These are phyloP conservation scores for Oryzias woworae DNA, from an alignment of 2,113 vertebrate genomes.

Conservation along the genomic window DNA sequence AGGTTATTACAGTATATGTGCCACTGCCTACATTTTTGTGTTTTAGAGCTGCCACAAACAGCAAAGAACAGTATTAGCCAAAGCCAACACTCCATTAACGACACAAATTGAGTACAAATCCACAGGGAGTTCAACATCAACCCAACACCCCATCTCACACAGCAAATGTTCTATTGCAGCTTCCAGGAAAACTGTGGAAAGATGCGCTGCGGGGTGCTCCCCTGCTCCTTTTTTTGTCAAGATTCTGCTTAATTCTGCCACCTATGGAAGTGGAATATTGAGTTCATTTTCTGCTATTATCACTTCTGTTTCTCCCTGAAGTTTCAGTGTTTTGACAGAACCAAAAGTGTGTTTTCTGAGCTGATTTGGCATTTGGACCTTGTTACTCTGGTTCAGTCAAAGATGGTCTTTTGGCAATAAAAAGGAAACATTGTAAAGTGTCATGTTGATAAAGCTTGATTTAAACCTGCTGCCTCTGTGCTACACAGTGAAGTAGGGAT, in stretches of 20 bases:
- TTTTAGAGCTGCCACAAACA: constrained; percentile 11
- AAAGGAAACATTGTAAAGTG: not conserved
- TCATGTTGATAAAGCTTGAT: constrained; percentile 1
- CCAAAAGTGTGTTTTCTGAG: too few species aligned
- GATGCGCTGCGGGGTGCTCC: not conserved
- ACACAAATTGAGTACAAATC: constrained; percentile 30
- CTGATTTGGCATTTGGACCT: too few species aligned
- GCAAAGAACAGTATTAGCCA: constrained; percentile 26
- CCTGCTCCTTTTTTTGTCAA: too few species aligned
- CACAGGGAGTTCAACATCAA: constrained; percentile 6
- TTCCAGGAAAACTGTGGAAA: not conserved
- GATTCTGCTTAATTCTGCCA: too few species aligned
- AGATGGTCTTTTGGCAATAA: not conserved
- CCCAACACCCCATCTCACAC: not conserved
- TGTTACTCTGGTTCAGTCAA: too few species aligned
- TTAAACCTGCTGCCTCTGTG: not conserved
- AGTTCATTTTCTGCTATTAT: too few species aligned
- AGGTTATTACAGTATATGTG: constrained; percentile 30
- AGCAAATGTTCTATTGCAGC: not conserved
- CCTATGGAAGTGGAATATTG: too few species aligned
- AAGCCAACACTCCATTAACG: constrained; percentile 40
- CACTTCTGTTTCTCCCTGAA: too few species aligned
- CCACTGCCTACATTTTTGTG: constrained; percentile 5
- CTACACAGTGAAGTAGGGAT: not conserved
- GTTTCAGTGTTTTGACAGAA: too few species aligned